Base-by-base conservation (phyloP, 2,113 vertebrate species). In the Micronycteris hirsuta region DNA sequence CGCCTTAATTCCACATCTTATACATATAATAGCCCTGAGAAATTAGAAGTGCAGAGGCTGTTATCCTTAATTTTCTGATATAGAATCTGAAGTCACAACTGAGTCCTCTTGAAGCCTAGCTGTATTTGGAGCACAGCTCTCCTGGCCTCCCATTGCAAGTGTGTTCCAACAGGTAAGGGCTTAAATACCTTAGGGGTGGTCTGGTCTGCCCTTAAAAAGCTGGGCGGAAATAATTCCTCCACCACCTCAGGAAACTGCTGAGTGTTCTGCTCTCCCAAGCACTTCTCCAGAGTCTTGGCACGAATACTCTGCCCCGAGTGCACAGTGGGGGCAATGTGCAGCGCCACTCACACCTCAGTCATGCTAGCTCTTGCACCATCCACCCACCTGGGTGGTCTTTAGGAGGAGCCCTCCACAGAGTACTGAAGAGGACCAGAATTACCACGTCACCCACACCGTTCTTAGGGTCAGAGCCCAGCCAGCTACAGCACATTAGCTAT, bases 371-470 rank as follows among this genome's bases (percentile, higher is more conserved):
- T 52, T n/a, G 56, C 11, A 24, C 28, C 36, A 26, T 16, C 49
- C 41, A 36, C 71, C 31, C 8, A 0, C 67, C 85, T 45, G 93
- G 97, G 96, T 97, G 96, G 96, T 84, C 96, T 83, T 95, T 22
- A 13, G 17, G 9, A 33, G 74, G 82, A 80, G 11, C 33, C 31
- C 43, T 71, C n/a, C 33, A 49, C 68, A 78, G 36, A 83, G 13
- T 20, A 24, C 38, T 33, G 78, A 87, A 80, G 61, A 93, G 63
- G 89, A 96, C 56, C 92, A 97, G 86, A 83, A 58, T n/a, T 41
- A 8, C 86, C 31, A 54, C 71, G 45, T 95, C 89, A 91, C 89
- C 78, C 93, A 89, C 94, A 91, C 43, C 2, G 28, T 54, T 96
- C 70, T 31, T 61, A 61, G 61, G 70, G 81, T 92, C 87, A 96